A percentile compares a stretch with the other conserved stretches of the same genome.
Evolutionary conservation across 37 sponge, comb jelly and placozoan genomes (phyloP).

Genomic region (Ianthella basta): DNA sequence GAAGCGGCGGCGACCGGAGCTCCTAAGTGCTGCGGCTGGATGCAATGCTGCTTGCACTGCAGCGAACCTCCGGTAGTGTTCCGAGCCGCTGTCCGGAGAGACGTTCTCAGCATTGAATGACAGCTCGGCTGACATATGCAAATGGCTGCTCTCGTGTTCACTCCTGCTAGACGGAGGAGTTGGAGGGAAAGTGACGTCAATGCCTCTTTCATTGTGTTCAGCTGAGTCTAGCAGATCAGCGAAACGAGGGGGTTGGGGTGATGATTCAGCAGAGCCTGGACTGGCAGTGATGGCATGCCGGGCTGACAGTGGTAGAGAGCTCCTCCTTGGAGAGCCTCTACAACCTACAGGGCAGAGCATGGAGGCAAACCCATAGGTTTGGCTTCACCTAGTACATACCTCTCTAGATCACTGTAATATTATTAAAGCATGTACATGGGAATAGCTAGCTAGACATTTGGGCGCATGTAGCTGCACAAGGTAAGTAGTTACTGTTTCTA

Average conservation of each 20-base stretch:
- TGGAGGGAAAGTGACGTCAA: slow-evolving; percentile 16
- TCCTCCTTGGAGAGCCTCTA: neutral
- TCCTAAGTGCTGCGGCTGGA: neutral
- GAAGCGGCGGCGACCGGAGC: neutral
- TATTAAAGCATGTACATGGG: too few relatives aligned
- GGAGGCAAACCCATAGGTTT: neutral
- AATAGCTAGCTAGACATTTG: too few relatives aligned
- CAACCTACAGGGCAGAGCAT: neutral
- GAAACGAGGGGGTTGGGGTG: neutral
- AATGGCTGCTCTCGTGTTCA: neutral
- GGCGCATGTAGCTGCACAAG: too few relatives aligned
- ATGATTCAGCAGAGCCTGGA: neutral
- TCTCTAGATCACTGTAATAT: too few relatives aligned
- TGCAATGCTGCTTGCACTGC: neutral
- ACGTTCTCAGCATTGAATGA: neutral
- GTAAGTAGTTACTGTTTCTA: too few relatives aligned
- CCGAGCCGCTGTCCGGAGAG: neutral
- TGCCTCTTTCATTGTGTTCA: slow-evolving; percentile 21
- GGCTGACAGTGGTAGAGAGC: neutral
- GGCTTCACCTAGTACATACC: too few relatives aligned
- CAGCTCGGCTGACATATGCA: too few relatives aligned
- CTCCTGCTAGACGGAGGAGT: slow-evolving; percentile 11
- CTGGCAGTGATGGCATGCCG: neutral
- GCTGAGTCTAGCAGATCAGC: slow-evolving; percentile 10
- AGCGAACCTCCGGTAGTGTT: slow-evolving; percentile 10